These are phyloP conservation scores for Corynorhinus townsendii DNA, from an alignment of 2,113 vertebrate species.

Conservation along the genomic window DNA sequence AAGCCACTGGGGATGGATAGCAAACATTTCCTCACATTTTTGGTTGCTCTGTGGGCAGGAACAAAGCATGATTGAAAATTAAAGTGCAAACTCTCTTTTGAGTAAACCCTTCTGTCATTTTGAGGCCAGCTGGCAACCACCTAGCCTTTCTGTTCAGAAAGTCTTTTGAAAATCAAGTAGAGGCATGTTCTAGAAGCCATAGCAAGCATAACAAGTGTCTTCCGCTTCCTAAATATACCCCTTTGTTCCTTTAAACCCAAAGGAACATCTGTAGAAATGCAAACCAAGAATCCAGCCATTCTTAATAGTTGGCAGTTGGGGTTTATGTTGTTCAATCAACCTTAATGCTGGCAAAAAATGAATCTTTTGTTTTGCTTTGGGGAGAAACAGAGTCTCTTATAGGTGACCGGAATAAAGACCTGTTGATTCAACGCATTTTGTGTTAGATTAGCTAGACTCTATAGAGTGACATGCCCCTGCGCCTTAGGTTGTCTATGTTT, in stretches of 20 bases:
- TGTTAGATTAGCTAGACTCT: conserved; percentile 15
- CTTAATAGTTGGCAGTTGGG: not conserved
- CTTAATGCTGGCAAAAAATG: not conserved
- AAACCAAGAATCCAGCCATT: not conserved
- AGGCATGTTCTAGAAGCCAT: conserved; percentile 56
- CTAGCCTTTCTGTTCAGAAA: conserved; percentile 58
- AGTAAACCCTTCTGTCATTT: conserved; percentile 55
- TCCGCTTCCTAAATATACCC: conserved; percentile 1
- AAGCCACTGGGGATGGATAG: not conserved
- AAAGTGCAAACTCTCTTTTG: conserved; percentile 60
- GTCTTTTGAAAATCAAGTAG: conserved; percentile 74
- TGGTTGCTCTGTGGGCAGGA: not conserved
- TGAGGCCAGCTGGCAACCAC: conserved; percentile 66
- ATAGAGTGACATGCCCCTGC: not conserved
- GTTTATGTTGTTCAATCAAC: not conserved
- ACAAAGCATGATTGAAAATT: conserved; percentile 55
- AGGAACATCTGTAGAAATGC: conserved; percentile 34
- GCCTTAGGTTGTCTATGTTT: conserved; percentile 51
- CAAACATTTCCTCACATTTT: not conserved
- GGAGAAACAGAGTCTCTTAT: not conserved
- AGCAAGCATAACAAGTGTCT: conserved; percentile 47
- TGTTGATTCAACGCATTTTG: not conserved
- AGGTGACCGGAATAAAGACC: not conserved
- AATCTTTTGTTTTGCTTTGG: conserved; percentile 32
- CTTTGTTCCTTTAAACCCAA: conserved; percentile 28